Conservation (phyloP, 2,113 vertebrate species). For the Oryctolagus cuniculus region mOryCun1.1 NC_091437.1:16780001-16780500, state of each 20-base stretch:
- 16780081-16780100: neutral
- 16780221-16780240: neutral
- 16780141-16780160: neutral
- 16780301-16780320: constrained; percentile 61
- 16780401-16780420: constrained; percentile 67
- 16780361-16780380: constrained; percentile 54
- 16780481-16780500: constrained; percentile 46
- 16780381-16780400: constrained; percentile 71
- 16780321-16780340: neutral
- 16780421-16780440: constrained; percentile 69
- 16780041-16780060: neutral
- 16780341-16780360: constrained; percentile 3
- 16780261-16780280: neutral
- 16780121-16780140: neutral
- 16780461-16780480: constrained; percentile 65
- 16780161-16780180: neutral
- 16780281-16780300: constrained; percentile 59
- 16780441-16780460: constrained; percentile 59
- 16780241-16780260: too few species aligned
- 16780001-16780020: neutral
- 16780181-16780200: constrained; percentile 41
- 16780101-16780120: neutral
- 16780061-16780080: neutral
- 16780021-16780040: neutral
- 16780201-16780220: constrained; percentile 16